phyloP scores from a whole-genome alignment of 2,797 vertebrate species.

The Bryconaethiops microstoma region DNA sequence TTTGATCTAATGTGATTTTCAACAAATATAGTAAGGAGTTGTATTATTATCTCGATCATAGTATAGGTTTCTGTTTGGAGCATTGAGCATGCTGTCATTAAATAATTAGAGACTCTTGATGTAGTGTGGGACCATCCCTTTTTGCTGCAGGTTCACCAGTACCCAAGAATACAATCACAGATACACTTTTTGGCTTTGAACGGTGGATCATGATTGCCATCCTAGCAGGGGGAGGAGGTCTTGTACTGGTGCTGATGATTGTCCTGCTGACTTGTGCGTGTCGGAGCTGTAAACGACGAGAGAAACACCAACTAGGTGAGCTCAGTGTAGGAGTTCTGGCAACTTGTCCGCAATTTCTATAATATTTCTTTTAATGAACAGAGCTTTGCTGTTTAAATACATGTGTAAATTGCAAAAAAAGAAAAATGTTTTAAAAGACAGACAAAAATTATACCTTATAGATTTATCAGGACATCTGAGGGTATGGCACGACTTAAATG shows the following conservation, averaged over 20 bases:
- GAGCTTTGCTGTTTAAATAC: too few relatives aligned
- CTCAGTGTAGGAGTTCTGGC: too few relatives aligned
- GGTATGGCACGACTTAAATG: too few relatives aligned
- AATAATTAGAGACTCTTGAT: too few relatives aligned
- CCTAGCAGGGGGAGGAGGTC: conserved; percentile 60
- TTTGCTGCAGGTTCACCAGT: not conserved
- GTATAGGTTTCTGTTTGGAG: not conserved
- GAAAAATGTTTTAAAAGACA: too few relatives aligned
- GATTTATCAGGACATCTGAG: too few relatives aligned
- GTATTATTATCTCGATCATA: not conserved
- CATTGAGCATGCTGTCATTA: too few relatives aligned
- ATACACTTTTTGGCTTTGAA: conserved; percentile 31
- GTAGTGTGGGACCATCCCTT: too few relatives aligned
- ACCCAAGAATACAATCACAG: accelerated
- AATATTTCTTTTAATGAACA: not conserved
- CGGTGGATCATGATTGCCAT: conserved; percentile 56
- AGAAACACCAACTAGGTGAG: not conserved
- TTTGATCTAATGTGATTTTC: not conserved
- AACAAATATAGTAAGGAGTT: not conserved
- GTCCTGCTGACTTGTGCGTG: conserved; percentile 21
- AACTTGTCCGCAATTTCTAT: not conserved
- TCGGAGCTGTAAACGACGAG: conserved; percentile 43
- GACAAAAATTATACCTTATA: too few relatives aligned
- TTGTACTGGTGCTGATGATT: conserved; percentile 18
- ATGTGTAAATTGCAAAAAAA: too few relatives aligned